A percentile compares a stretch with the other conserved stretches of the same genome.
phyloP scores from a whole-genome alignment of 2,797 vertebrate species.

The Characodon lateralis region DNA sequence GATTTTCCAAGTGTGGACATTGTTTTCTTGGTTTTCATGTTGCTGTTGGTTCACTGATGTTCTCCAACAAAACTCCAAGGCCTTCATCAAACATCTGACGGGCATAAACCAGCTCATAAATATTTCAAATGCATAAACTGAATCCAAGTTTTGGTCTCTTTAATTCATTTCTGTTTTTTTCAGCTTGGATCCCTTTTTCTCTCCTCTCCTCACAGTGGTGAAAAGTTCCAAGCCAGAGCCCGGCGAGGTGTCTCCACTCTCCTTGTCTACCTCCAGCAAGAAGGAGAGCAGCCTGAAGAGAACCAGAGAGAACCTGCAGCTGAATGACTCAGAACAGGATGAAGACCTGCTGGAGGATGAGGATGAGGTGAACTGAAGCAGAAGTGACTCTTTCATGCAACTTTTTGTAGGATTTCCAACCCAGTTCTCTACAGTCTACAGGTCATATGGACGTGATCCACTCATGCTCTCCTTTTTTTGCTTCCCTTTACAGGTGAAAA shows the following conservation, averaged over 20 bases:
- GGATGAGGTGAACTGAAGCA: conserved; percentile 64
- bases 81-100: background rate
- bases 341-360: conserved; percentile 87
- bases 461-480: background rate
- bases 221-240: conserved; percentile 83
- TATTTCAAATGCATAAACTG: background rate
- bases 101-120: background rate
- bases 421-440: background rate
- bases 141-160: background rate
- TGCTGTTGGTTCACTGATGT: background rate
- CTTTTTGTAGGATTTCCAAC: background rate
- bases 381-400: background rate
- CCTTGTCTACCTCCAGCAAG: conserved; percentile 76
- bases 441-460: background rate
- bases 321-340: conserved; percentile 86
- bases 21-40: no score
- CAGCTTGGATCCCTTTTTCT: background rate
- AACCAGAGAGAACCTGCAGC: conserved; percentile 77
- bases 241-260: conserved; percentile 77
- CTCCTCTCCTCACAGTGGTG: conserved; percentile 59
- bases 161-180: background rate
- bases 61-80: background rate
- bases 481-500: conserved; percentile 63
- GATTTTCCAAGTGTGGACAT: no score
- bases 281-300: conserved; percentile 82